Base-by-base conservation (phyloP, 2,797 vertebrate genomes). In the Pempheris klunzingeri region DNA sequence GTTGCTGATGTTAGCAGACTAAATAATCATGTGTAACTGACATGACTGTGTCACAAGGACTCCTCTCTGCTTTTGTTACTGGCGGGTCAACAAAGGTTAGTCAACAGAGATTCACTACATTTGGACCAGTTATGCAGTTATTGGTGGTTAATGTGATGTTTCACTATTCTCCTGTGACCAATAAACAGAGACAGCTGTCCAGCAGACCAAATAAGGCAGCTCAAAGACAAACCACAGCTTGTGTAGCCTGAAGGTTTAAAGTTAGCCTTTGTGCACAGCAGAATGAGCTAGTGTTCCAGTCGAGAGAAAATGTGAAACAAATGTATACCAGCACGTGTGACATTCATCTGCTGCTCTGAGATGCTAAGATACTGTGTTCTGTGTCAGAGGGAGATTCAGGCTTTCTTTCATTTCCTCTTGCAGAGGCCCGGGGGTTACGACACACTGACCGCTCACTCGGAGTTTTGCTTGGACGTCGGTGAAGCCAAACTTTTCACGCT, bases 391-490 rank as follows among this genome's bases (percentile, higher is more conserved):
- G 60, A 67, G 36, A 69, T 26, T 75, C 26, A 5, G 61, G 32
- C 71, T 83, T 57, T 61, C 52, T 83, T 90, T 85, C 69, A 91
- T 87, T 87, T 90, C 74, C 83, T 82, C 81, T 46, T n/a, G 17
- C 26, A 36, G 69, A 80, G 28, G 55, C 85, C 58, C 63, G 7
- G 30, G 46, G 46, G 53, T 66, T 28, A 57, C 71, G 71, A 83
- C 38, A 39, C 63, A 6, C 17, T 41, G 60, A 63, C 66, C 10
- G 2, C 73, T 79, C 34, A 7, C 15, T 54, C 34, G 52, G 30
- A 63, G 44, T 68, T 87, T 72, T 60, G 28, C 71, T 83, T 81
- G 79, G 74, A 77, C 5, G 41, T 66, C 47, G 4, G 57, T 10
- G 4, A 66, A 53, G 54, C 71, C 71, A 57, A 68, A 64, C 58